phyloP scores from a whole-genome alignment of 2,888 invertebrate genomes.

The Cyclophora punctaria region DNA sequence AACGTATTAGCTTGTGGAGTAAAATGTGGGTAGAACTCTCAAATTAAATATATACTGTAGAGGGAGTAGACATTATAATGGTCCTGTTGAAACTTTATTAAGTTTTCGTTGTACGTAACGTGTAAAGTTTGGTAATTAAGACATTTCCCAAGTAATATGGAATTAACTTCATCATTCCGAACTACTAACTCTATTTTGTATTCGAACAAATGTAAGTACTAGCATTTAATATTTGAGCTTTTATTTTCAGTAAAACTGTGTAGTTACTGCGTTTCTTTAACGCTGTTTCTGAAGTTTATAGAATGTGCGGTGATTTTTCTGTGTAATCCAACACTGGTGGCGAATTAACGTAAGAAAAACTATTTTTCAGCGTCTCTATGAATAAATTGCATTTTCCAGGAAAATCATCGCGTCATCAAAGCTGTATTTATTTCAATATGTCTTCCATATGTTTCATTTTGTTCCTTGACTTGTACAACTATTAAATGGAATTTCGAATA shows the following conservation, averaged over 20 bases:
- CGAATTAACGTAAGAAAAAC: no score
- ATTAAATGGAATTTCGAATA: constrained; percentile 25
- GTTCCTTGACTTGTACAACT: constrained; percentile 27
- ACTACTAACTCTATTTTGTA: constrained; percentile 32
- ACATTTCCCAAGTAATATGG: constrained; percentile 29
- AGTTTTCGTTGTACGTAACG: constrained; percentile 39
- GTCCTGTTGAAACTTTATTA: constrained; percentile 48
- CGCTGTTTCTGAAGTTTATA: no score
- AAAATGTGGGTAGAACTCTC: constrained; percentile 54
- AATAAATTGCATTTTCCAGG: no score
- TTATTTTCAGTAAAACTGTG: constrained; percentile 10
- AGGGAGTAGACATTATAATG: constrained; percentile 36
- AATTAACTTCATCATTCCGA: constrained; percentile 47
- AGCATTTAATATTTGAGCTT: constrained; percentile 31
- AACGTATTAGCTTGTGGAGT: constrained; percentile 68
- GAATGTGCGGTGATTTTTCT: no score
- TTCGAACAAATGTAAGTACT: constrained; percentile 24
- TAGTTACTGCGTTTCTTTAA: no score
- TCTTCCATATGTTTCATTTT: constrained; percentile 47
- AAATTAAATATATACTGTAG: constrained; percentile 58
- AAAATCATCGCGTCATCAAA: not conserved
- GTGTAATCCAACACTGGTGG: no score
- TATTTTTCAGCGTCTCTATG: no score
- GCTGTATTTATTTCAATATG: constrained; percentile 34
- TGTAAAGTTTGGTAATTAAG: constrained; percentile 38